Evolutionary conservation across 2,113 vertebrate species (phyloP).

Genomic region (Chionodraco myersi): DNA sequence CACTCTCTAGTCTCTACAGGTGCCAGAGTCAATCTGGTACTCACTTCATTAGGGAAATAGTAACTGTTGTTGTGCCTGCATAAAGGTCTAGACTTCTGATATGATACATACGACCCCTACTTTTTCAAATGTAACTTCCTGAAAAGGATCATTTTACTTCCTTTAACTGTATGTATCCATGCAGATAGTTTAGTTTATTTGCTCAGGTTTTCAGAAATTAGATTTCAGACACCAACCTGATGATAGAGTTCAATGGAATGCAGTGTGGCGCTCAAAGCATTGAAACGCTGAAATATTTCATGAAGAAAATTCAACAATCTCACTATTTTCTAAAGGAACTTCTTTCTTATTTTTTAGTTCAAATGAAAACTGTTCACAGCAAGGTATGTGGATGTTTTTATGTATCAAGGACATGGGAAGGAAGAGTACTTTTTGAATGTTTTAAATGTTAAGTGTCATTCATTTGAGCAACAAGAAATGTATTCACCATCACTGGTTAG

Average conservation of each 20-base stretch:
- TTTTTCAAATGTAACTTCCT: background rate
- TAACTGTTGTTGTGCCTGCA: background rate
- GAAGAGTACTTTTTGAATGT: no score
- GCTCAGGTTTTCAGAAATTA: background rate
- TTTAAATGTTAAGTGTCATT: background rate
- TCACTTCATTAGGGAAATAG: background rate
- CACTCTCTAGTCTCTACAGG: background rate
- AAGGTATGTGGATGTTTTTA: constrained; percentile 1
- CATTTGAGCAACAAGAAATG: constrained; percentile 14
- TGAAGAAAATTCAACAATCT: background rate
- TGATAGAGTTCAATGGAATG: background rate
- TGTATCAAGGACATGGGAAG: constrained; percentile 14
- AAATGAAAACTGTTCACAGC: background rate
- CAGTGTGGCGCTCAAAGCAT: background rate
- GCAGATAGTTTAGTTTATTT: no score
- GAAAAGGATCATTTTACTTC: background rate
- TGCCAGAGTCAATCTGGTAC: background rate
- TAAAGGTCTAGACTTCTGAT: background rate
- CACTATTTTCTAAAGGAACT: background rate
- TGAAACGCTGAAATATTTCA: background rate
- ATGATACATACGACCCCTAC: background rate
- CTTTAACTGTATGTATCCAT: background rate
- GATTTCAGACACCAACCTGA: background rate
- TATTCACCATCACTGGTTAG: background rate
- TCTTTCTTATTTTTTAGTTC: background rate